phyloP scores from a whole-genome alignment of 2,113 vertebrate species.

The Gallinago paraguaiae region DNA sequence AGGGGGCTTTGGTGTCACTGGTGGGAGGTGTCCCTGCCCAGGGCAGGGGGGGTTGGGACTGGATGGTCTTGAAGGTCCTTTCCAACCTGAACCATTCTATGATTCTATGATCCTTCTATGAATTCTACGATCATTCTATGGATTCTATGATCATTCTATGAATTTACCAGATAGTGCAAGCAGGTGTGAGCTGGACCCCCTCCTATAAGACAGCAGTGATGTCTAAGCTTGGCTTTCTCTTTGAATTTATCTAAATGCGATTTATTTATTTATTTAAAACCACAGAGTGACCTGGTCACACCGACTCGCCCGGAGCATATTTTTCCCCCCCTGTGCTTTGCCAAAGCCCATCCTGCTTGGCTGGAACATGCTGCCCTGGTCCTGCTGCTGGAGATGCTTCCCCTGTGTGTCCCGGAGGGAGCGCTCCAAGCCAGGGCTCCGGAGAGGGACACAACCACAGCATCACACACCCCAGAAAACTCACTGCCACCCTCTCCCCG shows the following conservation, averaged over 20 bases:
- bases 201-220: not conserved
- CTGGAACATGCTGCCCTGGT: accelerated
- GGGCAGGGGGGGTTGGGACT: not conserved
- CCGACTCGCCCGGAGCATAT: accelerated
- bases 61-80: not conserved
- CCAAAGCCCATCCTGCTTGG: not conserved
- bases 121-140: not conserved
- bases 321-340: not conserved
- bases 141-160: not conserved
- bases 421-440: not conserved
- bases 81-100: not conserved
- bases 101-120: not conserved
- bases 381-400: not conserved
- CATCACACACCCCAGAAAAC: not conserved
- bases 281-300: too few species aligned
- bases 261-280: not conserved
- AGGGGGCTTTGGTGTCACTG: not conserved
- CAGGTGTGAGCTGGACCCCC: not conserved
- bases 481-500: not conserved
- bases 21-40: not conserved
- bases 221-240: not conserved
- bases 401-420: not conserved
- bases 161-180: not conserved
- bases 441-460: not conserved
- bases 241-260: not conserved